Evolutionary conservation across 2,113 vertebrate genomes (phyloP).

Genomic region (Dolichallabes microphthalmus): DNA sequence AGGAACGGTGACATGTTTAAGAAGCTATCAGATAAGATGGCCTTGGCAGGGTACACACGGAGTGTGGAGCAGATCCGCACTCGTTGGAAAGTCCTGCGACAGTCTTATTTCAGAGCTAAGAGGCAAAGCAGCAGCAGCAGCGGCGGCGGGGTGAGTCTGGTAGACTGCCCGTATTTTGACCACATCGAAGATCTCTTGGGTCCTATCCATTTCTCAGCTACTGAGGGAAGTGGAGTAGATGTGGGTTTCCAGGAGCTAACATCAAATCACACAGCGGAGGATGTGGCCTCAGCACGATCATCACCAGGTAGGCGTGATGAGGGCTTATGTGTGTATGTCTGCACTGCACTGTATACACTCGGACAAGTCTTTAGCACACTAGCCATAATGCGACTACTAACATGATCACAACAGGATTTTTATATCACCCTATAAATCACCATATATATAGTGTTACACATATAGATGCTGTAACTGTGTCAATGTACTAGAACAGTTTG

Average conservation of each 20-base stretch:
- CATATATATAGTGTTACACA: no score
- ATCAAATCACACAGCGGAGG: neutral
- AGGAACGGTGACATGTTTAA: constrained; percentile 7
- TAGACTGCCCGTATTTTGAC: neutral
- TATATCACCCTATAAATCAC: neutral
- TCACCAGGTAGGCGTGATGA: neutral
- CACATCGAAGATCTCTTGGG: constrained; percentile 3
- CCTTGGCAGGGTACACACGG: constrained; percentile 1
- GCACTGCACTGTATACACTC: neutral
- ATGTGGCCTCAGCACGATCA: neutral
- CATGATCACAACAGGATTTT: neutral
- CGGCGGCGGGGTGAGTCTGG: neutral
- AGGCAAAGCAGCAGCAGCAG: neutral
- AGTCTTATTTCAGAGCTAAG: constrained; percentile 1
- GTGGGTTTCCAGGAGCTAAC: constrained; percentile 8
- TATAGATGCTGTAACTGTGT: neutral
- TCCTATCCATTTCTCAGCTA: neutral
- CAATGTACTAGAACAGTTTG: neutral
- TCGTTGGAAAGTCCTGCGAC: neutral
- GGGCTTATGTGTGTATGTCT: neutral
- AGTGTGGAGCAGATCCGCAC: constrained; percentile 7
- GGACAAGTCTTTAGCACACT: neutral
- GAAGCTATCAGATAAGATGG: neutral
- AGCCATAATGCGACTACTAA: neutral
- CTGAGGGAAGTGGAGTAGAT: constrained; percentile 1